Evolutionary conservation across 2,797 vertebrate species (phyloP), one percentile per base, ranked within the genome.

Genomic region (Neosilurus mollespiculum): DNA sequence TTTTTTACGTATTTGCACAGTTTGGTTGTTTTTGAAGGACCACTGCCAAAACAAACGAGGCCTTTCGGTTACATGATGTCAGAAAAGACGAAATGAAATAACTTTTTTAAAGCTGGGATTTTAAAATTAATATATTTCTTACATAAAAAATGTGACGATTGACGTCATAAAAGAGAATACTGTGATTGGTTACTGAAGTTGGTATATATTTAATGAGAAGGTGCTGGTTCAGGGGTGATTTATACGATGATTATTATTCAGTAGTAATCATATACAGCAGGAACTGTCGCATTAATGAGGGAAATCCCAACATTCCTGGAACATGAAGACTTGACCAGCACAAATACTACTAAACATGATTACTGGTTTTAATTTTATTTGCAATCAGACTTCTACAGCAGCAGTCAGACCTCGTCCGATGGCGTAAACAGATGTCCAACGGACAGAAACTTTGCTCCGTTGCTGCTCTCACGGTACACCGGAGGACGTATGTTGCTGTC

Each of bases 11-110:
- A 73, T 89, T 88, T 90, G 87, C 86, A 90, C 88, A 87, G 10
- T 18, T 85, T 26, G 61, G 81, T 84, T 37, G 15, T 87, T 14
- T 76, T 89, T 69, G 82, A 86, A 85, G 84, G 88, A 83, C 88
- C 85, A 90, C 90, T 92, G 91, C 90, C 92, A 93, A 88, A 81
- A 84, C 59, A 65, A 82, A 84, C 71, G 20, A 83, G 80, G 64
- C 83, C 86, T 85, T 89, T 86, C 80, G 30, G 61, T 86, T 71
- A 75, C 77, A 78, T 77, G 85, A 65, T 75, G 61, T 61, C 56
- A 37, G 56, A 76, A 58, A 37, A 12, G 16, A 26, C 20, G 9
- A 30, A 75, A 56, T 20, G 37, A 22, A n/a, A n/a, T n/a, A n/a
- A n/a, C n/a, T n/a, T 30, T 37, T 20, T 37, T 22, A 77, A 24